Evolutionary conservation across 2,888 invertebrate genomes (phyloP), one percentile per base, ranked within the genome.

Genomic region (Chrysomela aeneicollis): DNA sequence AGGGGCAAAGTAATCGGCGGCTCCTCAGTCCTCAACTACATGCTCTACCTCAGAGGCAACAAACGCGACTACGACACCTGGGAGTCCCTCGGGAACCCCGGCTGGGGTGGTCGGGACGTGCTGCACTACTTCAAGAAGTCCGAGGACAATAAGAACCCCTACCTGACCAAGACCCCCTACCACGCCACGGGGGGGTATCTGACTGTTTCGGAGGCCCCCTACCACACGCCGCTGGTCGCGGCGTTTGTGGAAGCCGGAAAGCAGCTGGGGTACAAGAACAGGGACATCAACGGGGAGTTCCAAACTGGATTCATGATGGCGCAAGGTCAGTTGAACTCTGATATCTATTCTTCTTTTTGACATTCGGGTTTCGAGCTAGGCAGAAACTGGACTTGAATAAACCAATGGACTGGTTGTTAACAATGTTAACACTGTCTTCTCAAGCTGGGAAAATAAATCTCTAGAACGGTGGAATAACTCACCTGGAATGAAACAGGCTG

Each of bases 1-100:
- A 85, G 97, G 18, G 96, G 97, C 0, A 96, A 95, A 81, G 94
- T 95, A 0, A 85, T 97, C 1, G 97, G 97, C 0, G 97, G 97
- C 0, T 92, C 92, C 12, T 92, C 92, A 35, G 94, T 95, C 0
- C 85, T 96, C 0, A 97, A 97, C 82, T 94, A 94, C 81, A 96
- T 97, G 96, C 84, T 95, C 0, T 97, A 97, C 77, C 83, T 95
- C 2, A 85, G 96, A 61, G 97, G 97, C 0, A 95, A 97, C 79
- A 91, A 89, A 73, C 89, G 87, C 71, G 97, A 97, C 80, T 97
- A 96, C 81, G 94, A 97, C 78, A 84, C 85, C 0, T 97, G 97
- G 97, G 95, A 95, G 77, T 84, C 88, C 0, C 81, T 90, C 64
- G 97, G 96, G 0, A 95, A 95, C 78, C 88, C 89, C 1, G 96